Evolutionary conservation across 1,140 invertebrate species (phyloP), one percentile per base, ranked within the genome.

Genomic region (Trichonephila clavata): DNA sequence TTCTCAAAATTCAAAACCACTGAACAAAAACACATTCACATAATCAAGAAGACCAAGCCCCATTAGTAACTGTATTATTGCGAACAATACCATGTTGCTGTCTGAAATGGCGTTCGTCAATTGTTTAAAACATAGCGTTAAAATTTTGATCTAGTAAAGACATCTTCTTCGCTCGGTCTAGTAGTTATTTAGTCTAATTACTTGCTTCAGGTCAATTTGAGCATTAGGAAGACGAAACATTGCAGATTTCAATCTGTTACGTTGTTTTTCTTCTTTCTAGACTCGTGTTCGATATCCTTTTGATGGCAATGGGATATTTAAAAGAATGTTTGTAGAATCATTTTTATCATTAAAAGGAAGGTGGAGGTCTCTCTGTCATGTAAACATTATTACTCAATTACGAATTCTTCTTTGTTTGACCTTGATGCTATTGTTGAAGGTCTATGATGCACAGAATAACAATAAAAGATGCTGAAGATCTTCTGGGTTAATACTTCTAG

Each of bases 131-230:
- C 71, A 18, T 6, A 18, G 68, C 27, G 13, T 20, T 77, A 32
- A 39, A 77, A 77, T 77, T 77, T 77, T 20, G 71, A 77, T 77
- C 71, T 77, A 77, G 24, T 77, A 20, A 77, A 77, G 65, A 32
- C 71, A 77, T 77, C 71, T 32, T 77, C 27, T 6, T 43, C 6
- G 89, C 59, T 65, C 71, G 89, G 89, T 90, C 89, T 90, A 81
- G 71, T 90, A 90, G 89, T 80, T 81, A 61, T 81, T 61, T 43
- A 81, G 89, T 80, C 68, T 80, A 90, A 90, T 90, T 90, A 80
- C 89, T 27, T n/a, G 68, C 68, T 77, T 27, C 68, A 43, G 89
- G 89, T 80, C 68, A 39, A 80, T 60, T 90, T 90, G 13, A 14
- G 65, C 87, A 89, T 68, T 89, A 89, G 39, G 61, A 24, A 84